Conservation (phyloP, 2,797 vertebrate species). For the Cryptoprocta ferox region DNA sequence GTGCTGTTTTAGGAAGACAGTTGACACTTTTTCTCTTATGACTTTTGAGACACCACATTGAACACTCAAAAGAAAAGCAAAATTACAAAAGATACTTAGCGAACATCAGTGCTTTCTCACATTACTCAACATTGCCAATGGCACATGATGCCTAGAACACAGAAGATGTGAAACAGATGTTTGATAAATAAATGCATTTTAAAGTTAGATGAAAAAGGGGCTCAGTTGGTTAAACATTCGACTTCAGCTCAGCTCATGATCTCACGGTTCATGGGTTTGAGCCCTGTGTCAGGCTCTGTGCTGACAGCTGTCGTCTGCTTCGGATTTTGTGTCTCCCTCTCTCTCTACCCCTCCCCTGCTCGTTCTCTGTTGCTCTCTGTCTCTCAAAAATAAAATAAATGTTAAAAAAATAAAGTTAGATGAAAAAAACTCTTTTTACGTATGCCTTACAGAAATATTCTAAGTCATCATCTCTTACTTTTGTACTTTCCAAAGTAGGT, state of each 20-base stretch:
- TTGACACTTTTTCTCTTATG: neutral
- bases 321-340: too few species aligned
- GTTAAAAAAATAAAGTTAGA: too few species aligned
- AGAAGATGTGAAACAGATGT: neutral
- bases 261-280: too few species aligned
- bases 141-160: neutral
- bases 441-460: neutral
- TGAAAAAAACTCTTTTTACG: neutral
- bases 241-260: too few species aligned
- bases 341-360: too few species aligned
- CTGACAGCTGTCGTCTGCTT: too few species aligned
- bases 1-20: neutral
- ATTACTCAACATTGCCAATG: neutral
- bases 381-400: too few species aligned
- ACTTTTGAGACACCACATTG: neutral
- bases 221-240: too few species aligned
- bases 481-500: constrained; percentile 22
- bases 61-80: constrained; percentile 10
- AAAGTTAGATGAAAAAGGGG: neutral
- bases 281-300: too few species aligned
- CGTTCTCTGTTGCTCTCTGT: too few species aligned
- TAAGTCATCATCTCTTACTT: neutral
- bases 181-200: neutral
- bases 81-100: neutral
- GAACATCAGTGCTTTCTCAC: neutral